A percentile compares a stretch with the other conserved stretches of the same genome.
phyloP scores from a whole-genome alignment of 2,113 vertebrate species.

The Taurulus bubalis region DNA sequence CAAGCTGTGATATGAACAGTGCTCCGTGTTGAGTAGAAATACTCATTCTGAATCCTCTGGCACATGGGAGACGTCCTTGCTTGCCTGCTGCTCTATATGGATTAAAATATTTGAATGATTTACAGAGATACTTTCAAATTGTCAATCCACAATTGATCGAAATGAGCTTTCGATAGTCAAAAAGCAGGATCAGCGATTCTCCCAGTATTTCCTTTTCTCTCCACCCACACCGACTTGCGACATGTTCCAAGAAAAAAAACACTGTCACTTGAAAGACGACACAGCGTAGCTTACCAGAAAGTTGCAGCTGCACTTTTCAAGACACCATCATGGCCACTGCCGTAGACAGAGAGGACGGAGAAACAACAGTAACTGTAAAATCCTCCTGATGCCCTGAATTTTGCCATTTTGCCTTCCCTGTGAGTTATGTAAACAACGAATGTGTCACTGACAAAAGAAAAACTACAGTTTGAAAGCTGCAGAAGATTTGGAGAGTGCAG shows the following conservation, averaged over 20 bases:
- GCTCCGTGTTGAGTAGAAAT: constrained; percentile 57
- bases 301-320: background rate
- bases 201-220: background rate
- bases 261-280: background rate
- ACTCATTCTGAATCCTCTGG: constrained; percentile 47
- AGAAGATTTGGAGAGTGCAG: background rate
- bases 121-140: background rate
- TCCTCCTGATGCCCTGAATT: background rate
- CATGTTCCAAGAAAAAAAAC: background rate
- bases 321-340: background rate
- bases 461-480: background rate
- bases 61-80: constrained; percentile 40
- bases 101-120: background rate
- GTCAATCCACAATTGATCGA: too few species aligned
- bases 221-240: background rate
- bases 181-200: background rate
- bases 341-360: background rate
- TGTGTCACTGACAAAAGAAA: background rate
- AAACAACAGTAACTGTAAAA: background rate
- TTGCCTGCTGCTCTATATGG: constrained; percentile 1
- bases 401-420: background rate
- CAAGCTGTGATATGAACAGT: constrained; percentile 70
- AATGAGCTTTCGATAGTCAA: background rate
- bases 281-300: background rate
- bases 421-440: background rate